A percentile compares a stretch with the other conserved stretches of the same genome.
These are phyloP conservation scores for Acrobasis repandana DNA, from an alignment of 2,888 invertebrate species.

Conservation along the genomic window DNA sequence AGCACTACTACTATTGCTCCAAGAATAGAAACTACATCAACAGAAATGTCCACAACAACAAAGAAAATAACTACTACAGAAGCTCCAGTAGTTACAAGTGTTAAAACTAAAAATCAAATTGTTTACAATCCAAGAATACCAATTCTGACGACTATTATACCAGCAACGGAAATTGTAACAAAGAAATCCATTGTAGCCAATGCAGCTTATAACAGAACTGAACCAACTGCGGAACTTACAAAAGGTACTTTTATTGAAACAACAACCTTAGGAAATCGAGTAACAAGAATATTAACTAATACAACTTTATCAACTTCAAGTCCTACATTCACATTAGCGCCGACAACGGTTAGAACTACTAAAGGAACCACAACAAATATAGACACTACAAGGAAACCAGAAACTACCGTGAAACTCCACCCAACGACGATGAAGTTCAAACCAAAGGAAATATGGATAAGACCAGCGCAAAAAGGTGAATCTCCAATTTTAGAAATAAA, in stretches of 20 bases:
- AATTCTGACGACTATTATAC: constrained; percentile 21
- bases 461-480: constrained; percentile 79
- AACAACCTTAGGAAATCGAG: constrained; percentile 25
- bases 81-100: constrained; percentile 29
- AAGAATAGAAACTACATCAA: constrained; percentile 29
- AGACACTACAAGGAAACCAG: constrained; percentile 53
- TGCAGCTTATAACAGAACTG: constrained; percentile 46
- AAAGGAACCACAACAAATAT: constrained; percentile 33
- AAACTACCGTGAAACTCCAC: constrained; percentile 51
- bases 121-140: constrained; percentile 26
- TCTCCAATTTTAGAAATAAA: constrained; percentile 56
- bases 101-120: constrained; percentile 30
- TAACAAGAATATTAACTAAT: constrained; percentile 25
- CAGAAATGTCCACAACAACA: constrained; percentile 22
- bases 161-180: constrained; percentile 33
- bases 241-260: constrained; percentile 34
- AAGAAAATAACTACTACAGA: constrained; percentile 28
- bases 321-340: constrained; percentile 8
- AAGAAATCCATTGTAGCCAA: constrained; percentile 26
- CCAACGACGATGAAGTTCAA: constrained; percentile 67
- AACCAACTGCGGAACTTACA: constrained; percentile 37
- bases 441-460: constrained; percentile 79
- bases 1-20: constrained; percentile 29
- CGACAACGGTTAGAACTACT: constrained; percentile 23
- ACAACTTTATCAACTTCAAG: constrained; percentile 27